phyloP scores from a whole-genome alignment of 2,797 vertebrate species.

The Ambastaia sidthimunki region DNA sequence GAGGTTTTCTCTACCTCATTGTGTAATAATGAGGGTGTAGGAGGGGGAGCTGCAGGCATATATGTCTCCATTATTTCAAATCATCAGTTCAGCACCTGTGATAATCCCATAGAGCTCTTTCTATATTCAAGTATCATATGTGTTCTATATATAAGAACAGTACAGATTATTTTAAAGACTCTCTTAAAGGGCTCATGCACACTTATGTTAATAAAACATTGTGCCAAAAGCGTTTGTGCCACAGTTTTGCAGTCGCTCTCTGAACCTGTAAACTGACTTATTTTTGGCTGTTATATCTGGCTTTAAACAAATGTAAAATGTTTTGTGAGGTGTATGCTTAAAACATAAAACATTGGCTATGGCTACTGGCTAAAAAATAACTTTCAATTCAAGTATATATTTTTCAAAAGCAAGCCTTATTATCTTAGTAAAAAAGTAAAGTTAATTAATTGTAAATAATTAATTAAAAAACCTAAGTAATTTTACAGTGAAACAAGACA shows the following conservation, averaged over 20 bases:
- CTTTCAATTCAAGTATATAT: neutral
- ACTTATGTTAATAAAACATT: no score
- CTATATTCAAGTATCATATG: neutral
- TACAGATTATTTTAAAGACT: neutral
- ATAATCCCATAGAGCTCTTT: slow-evolving; percentile 1
- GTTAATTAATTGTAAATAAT: neutral
- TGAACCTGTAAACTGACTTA: no score
- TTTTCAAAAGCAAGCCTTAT: neutral
- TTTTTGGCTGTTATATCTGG: neutral
- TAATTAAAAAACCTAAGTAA: no score
- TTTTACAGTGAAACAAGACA: neutral
- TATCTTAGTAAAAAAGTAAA: neutral
- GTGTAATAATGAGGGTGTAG: neutral
- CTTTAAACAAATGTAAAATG: neutral
- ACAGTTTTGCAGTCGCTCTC: no score
- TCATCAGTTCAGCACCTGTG: slow-evolving; percentile 23
- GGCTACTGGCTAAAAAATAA: neutral
- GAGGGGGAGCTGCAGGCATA: neutral
- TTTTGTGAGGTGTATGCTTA: neutral
- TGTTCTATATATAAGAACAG: neutral
- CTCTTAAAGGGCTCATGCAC: no score
- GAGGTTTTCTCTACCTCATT: neutral
- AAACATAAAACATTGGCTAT: neutral
- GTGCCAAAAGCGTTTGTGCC: no score
- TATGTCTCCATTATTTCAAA: neutral